Conservation (phyloP, 1,140 invertebrate genomes). For the Heliconius hewitsoni region DNA sequence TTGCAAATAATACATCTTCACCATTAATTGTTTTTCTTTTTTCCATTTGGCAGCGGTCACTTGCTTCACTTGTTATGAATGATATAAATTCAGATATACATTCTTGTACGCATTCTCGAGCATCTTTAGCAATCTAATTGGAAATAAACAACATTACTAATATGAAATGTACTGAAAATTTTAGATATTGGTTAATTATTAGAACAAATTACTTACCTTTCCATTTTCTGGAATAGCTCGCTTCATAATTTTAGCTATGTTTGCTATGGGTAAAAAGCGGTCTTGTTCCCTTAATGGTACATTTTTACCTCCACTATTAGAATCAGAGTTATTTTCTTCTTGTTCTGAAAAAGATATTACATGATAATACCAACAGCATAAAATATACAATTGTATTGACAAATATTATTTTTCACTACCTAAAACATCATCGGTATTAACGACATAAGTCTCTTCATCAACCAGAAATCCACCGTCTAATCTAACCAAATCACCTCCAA, state of each 20-base stretch:
- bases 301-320: constrained; percentile 84
- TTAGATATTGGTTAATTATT: background rate
- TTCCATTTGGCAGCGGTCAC: constrained; percentile 97
- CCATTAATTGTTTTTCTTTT: constrained; percentile 99
- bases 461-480: constrained; percentile 67
- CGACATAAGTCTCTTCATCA: constrained; percentile 68
- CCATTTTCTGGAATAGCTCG: constrained; percentile 96
- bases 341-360: constrained; percentile 52
- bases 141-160: constrained; percentile 18
- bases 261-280: constrained; percentile 98
- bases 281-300: constrained; percentile 92
- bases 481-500: constrained; percentile 68
- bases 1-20: constrained; percentile 98
- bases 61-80: constrained; percentile 99
- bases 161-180: background rate
- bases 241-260: constrained; percentile 99
- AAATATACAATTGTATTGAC: background rate
- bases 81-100: constrained; percentile 99
- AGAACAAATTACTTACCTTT: constrained; percentile 84
- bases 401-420: constrained; percentile 47
- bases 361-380: background rate
- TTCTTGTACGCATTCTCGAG: constrained; percentile 99
- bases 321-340: constrained; percentile 89
- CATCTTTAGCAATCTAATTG: constrained; percentile 97
- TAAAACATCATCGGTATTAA: constrained; percentile 67